Base-by-base conservation (phyloP, 2,113 vertebrate genomes). In the Pterocles gutturalis region DNA sequence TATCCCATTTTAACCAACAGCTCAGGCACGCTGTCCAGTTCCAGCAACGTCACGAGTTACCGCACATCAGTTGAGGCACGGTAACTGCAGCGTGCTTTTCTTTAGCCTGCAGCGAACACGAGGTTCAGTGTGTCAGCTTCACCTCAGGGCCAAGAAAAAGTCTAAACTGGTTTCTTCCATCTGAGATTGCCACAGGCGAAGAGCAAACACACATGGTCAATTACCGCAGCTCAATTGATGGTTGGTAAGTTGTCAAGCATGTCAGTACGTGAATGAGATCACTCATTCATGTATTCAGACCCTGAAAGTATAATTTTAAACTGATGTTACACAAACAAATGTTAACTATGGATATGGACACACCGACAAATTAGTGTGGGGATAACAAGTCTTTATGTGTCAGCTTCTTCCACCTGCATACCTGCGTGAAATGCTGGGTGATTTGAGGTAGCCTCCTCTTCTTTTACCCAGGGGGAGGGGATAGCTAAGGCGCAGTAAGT, bases 141-240 rank as follows among this genome's bases (percentile, higher is more conserved):
- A 91, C 94, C 96, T 57, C 73, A 3, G 94, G 94, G 93, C 87
- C 96, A 76, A 72, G 84, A 26, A 78, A 71, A 65, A 93, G 66
- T 17, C 89, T 45, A 5, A 76, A 57, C 96, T 77, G 87, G 91
- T 91, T 97, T 60, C 89, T 96, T 93, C 81, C 91, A 89, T 38
- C 48, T 7, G 60, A 55, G 19, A 45, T 75, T 0, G 76, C 95
- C 93, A 87, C 33, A 14, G 93, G 91, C 87, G 8, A 58, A 46
- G 73, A 85, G 87, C 89, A 76, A 91, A 96, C 96, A 92, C 96
- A 81, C 96, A 87, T 51, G 93, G 89, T 89, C 96, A 87, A 94
- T 97, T 96, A 91, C 87, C 17, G 20, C 6, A 41, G 91, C 93
- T 94, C 43, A 4, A 94, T 8, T 81, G 93, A 84, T 78, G 93